Evolutionary conservation across 1,140 invertebrate genomes (phyloP).

Genomic region (Saccostrea glomerata): DNA sequence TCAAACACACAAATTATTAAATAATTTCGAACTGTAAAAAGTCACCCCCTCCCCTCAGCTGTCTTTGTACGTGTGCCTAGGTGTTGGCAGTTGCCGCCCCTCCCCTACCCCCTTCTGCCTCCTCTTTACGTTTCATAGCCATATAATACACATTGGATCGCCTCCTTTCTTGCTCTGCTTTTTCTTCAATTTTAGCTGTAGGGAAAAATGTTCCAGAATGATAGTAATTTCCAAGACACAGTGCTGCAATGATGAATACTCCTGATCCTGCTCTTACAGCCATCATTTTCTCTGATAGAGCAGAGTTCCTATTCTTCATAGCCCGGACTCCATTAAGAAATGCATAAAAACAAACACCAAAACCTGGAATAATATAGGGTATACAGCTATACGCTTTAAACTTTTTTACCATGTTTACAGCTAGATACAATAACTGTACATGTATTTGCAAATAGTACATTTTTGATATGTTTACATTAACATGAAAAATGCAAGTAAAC

Average conservation of each 20-base stretch:
- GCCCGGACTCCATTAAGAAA: neutral
- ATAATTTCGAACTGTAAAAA: neutral
- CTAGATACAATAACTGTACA: too few relatives aligned
- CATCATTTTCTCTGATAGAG: neutral
- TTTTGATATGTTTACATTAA: too few relatives aligned
- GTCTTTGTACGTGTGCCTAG: too few relatives aligned
- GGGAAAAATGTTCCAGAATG: neutral
- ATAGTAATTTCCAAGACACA: neutral
- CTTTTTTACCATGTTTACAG: too few relatives aligned
- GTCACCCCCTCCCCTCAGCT: too few relatives aligned
- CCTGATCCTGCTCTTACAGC: neutral
- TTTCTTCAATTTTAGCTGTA: neutral
- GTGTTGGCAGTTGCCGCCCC: too few relatives aligned
- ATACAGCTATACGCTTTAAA: too few relatives aligned
- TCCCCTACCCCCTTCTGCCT: neutral
- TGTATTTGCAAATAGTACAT: too few relatives aligned
- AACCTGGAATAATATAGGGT: neutral
- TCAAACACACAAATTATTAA: neutral
- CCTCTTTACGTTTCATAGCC: neutral
- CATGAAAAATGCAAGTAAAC: too few relatives aligned
- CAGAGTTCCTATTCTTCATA: neutral
- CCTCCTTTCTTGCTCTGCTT: neutral
- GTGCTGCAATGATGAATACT: neutral
- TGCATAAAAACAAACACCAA: conserved; percentile 30
- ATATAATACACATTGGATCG: conserved; percentile 14